phyloP scores from a whole-genome alignment of 2,797 vertebrate species.

The Emys orbicularis region DNA sequence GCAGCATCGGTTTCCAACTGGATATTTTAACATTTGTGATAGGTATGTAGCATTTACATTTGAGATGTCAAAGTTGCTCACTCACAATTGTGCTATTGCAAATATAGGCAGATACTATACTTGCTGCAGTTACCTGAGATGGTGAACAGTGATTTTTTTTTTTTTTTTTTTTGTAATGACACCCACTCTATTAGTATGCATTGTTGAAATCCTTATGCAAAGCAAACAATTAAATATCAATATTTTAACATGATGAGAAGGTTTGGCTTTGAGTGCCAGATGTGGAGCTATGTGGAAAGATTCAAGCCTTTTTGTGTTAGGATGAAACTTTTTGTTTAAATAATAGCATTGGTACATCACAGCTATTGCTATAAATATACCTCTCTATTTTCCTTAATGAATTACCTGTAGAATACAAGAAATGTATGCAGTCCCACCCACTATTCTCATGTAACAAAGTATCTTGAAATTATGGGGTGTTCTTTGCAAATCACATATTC shows the following conservation, averaged over 20 bases:
- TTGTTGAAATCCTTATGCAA: background rate
- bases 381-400: background rate
- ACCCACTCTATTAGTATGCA: background rate
- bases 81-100: background rate
- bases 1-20: constrained; percentile 98
- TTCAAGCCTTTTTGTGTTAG: background rate
- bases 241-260: background rate
- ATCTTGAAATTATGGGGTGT: background rate
- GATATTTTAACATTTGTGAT: constrained; percentile 94
- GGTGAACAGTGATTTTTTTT: background rate
- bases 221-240: background rate
- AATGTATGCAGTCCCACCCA: background rate
- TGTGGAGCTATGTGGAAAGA: background rate
- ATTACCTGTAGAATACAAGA: background rate
- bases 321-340: background rate
- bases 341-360: background rate
- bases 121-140: background rate
- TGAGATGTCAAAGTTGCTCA: background rate
- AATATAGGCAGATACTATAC: background rate
- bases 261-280: background rate
- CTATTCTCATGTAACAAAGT: background rate
- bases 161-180: background rate
- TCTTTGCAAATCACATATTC: background rate
- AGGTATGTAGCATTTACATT: constrained; percentile 82
- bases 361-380: background rate